Conservation (phyloP, 2,797 vertebrate genomes). For the Scyliorhinus canicula region DNA sequence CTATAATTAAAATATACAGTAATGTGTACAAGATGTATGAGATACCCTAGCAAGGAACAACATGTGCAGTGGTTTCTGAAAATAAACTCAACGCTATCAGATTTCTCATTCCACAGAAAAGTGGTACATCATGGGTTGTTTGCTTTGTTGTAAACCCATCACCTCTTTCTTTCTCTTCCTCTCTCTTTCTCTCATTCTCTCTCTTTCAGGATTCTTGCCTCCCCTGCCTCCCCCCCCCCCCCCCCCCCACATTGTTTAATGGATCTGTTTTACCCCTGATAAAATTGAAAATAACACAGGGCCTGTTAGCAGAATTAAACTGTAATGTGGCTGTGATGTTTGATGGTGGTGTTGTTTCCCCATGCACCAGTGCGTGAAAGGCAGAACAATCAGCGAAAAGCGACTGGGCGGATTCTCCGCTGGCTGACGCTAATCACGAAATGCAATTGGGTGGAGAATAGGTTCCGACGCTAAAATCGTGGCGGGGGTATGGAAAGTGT, state of each 20-base stretch:
- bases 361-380: background rate
- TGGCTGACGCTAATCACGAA: too few relatives aligned
- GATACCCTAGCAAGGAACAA: background rate
- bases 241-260: background rate
- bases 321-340: background rate
- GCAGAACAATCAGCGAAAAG: background rate
- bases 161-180: too few relatives aligned
- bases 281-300: background rate
- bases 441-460: too few relatives aligned
- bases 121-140: background rate
- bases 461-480: too few relatives aligned
- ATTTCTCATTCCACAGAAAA: background rate
- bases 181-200: background rate
- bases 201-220: background rate
- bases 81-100: background rate
- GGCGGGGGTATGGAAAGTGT: too few relatives aligned
- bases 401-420: too few relatives aligned
- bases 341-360: background rate
- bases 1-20: conserved; percentile 22
- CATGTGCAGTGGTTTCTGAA: background rate
- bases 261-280: background rate
- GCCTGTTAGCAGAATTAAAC: background rate
- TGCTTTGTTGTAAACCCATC: background rate
- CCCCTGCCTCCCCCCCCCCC: too few relatives aligned
- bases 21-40: conserved; percentile 19